Evolutionary conservation across 1,140 invertebrate species (phyloP).

Genomic region (Campodea augens): DNA sequence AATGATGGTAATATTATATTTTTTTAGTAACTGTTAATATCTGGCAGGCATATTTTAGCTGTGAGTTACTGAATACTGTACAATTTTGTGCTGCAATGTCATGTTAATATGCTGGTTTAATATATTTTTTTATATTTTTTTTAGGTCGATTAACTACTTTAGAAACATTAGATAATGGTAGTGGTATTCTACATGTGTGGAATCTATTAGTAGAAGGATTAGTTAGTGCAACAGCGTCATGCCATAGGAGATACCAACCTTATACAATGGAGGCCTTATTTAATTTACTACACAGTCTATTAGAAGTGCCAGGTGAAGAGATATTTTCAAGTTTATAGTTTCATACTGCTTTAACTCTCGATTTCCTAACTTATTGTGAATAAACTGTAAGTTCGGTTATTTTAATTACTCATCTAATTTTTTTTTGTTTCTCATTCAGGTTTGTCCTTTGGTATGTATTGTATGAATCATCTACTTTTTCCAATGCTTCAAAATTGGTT

Average conservation of each 20-base stretch:
- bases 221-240: slow-evolving; percentile 57
- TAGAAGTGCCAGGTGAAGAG: slow-evolving; percentile 41
- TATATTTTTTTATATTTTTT: not conserved
- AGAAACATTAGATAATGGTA: slow-evolving; percentile 53
- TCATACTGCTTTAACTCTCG: no score
- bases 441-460: slow-evolving; percentile 67
- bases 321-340: no score
- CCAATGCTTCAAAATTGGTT: slow-evolving; percentile 81
- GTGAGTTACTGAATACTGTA: no score
- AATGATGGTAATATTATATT: no score
- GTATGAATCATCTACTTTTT: slow-evolving; percentile 70
- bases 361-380: no score
- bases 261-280: slow-evolving; percentile 71
- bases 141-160: slow-evolving; percentile 24
- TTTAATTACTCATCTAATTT: not conserved
- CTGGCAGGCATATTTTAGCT: no score
- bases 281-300: slow-evolving; percentile 52
- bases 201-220: slow-evolving; percentile 76
- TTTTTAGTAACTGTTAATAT: no score
- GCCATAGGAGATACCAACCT: slow-evolving; percentile 64
- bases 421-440: slow-evolving; percentile 27
- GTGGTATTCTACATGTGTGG: slow-evolving; percentile 77
- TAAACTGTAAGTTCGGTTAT: not conserved
- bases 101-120: no score
- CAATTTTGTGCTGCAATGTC: no score